Evolutionary conservation across 1,140 invertebrate genomes (phyloP), one percentile per base, ranked within the genome.

Genomic region (Agrilus planipennis): DNA sequence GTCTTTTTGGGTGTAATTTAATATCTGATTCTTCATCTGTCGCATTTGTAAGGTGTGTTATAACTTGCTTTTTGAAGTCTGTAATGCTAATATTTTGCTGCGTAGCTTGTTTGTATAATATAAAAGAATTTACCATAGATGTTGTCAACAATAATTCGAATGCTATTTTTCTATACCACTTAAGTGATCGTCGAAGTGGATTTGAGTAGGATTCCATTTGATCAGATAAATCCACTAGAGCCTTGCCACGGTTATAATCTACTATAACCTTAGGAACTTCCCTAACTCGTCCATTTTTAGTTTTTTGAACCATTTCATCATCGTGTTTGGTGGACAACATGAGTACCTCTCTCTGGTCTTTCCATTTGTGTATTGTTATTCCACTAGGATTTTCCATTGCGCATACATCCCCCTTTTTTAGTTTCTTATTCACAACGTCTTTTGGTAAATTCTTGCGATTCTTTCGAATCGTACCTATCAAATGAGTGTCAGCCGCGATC

Each of bases 401-500:
- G 14, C 20, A 15, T 6, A 18, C 21, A 40, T 49, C 44, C 17
- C 37, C 31, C 41, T 37, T 42, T 35, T 41, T 45, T n/a, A 46
- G 21, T 34, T 60, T 61, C 27, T 15, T 43, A 2, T 27, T 30
- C n/a, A 49, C 39, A 1, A 61, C 46, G 32, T 41, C 20, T n/a
- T 53, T 50, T 16, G 56, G 44, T 25, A 51, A 44, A 10, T 42
- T 18, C 47, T 43, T 49, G 36, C 58, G 30, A 37, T 53, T 57
- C 32, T 29, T 5, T 38, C 49, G 35, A 19, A 61, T 23, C 23
- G 60, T 61, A 11, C 57, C 62, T 19, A 58, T 44, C 19, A 57
- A 29, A 49, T 64, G 53, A 0, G 55, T 64, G 3, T 60, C 49
- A 20, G 51, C 53, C 5, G 41, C 1, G n/a, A 60, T 44, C 15